Evolutionary conservation across 2,797 vertebrate genomes (phyloP), one percentile per base, ranked within the genome.

Genomic region (Tarsius wallacei): DNA sequence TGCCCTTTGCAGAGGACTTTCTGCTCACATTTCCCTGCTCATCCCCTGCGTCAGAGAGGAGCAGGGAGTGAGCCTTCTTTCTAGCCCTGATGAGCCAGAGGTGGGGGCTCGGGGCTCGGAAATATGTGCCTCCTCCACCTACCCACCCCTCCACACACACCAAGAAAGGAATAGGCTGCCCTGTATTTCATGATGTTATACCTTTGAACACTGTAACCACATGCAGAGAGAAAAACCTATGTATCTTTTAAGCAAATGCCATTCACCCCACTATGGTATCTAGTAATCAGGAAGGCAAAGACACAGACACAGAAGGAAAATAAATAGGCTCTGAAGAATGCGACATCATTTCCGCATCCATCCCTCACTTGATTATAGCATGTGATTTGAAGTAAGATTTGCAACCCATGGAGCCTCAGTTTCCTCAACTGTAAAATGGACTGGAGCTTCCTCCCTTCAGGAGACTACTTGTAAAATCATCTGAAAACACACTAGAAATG

Each of bases 391-490:
- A 87, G 47, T 10, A 47, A 90, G 14, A 0, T 61, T 53, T 68
- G 4, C 3, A 85, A 49, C 15, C 6, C n/a, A 15, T 22, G 64
- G 8, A 63, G 28, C 10, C 51, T 82, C 47, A 12, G 13, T 94
- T 89, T 93, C 47, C n/a, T 91, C 51, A 22, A 24, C 11, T 16
- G 19, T 15, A 71, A 94, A 88, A 66, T 77, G n/a, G 42, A 55
- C 28, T 21, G 47, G 28, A 15, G 31, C 33, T 91, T 88, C n/a
- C 16, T 59, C 14, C 63, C 22, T 83, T 47, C 22, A 31, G 22
- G 47, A 28, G 85, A 80, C 24, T 88, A 73, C 21, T 36, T 42
- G 49, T 26, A 14, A 0, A 31, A 17, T 28, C 12, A 36, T 59
- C 66, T 85, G 73, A 82, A 86, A 70, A n/a, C 33, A 49, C 7